Base-by-base conservation (phyloP, 92 coral and sea anemone species). In the Pocillopora meandrina region DNA sequence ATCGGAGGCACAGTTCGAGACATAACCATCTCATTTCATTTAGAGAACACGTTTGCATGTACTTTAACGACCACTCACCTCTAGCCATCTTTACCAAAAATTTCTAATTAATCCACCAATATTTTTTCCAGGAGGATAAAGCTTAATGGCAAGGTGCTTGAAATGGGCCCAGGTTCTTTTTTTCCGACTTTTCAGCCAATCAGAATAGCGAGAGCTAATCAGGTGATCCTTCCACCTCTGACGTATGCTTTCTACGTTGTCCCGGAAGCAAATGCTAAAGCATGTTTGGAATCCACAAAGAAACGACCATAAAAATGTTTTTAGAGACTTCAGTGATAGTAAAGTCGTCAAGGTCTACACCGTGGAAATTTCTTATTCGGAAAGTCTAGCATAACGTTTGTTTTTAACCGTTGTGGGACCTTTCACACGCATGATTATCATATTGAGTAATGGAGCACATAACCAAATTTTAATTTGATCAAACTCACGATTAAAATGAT, bases 81-180 rank as follows among this genome's bases (percentile, higher is more conserved):
- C 52, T 7, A 7, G 4, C 8, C 8, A 42, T 42, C 52, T 42
- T 42, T 3, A 42, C 52, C 5, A 42, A 42, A 0, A 42, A 42
- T 42, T 42, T 42, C 52, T 3, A 2, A 42, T 42, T 42, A 42
- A 42, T 42, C 13, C 62, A 65, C 23, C 26, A 11, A 65, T 19
- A 33, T 34, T 70, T n/a, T 66, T n/a, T 79, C 9, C 47, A 93
- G 97, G 70, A 83, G 73, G 12, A 90, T 95, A 10, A 79, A 68
- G 64, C 92, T 95, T 13, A 95, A 92, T 79, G 95, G 94, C n/a
- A 79, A 93, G 26, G 71, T 85, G 52, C 88, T 95, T 64, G 73
- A 86, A 56, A 70, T 95, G 72, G 73, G 91, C 12, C 72, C 94
- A 58, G 94, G 93, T 75, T 77, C 55, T 8, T 79, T 76, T 10